Base-by-base conservation (phyloP, 2,888 invertebrate species). In the Pyrocoelia pectoralis region DNA sequence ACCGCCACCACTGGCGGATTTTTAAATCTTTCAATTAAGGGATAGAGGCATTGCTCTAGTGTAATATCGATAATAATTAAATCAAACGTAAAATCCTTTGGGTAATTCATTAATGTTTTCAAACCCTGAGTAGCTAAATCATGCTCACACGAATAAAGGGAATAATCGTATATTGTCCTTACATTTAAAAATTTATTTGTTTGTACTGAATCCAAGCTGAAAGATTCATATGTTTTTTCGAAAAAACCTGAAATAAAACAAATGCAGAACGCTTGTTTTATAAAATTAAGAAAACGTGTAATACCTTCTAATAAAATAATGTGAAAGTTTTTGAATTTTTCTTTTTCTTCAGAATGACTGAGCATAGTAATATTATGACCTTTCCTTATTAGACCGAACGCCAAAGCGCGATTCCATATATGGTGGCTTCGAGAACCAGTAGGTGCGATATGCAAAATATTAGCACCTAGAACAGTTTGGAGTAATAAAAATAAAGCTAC, bases 31-130 rank as follows among this genome's bases (percentile, higher is more conserved):
- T 71, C 68, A 1, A 71, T 67, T 14, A 73, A 43, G 1, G 71
- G 68, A 38, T 70, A 72, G 4, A 72, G 28, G 38, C 68, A 71
- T 38, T 69, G 68, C 12, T 67, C 70, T 0, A 59, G 41, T 5
- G 61, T 61, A 9, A 65, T 24, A 52, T 73, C 73, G 61, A 63
- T 72, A 1, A 73, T 55, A 28, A 73, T 71, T 19, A 73, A 49
- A 53, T 73, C 73, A 60, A 73, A 73, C 50, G 64, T 68, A 18
- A 24, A 55, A 56, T 70, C 54, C 54, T 66, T 61, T 0, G 73
- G 72, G 52, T 73, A 73, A 24, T 65, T 60, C 56, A 68, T 24
- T 6, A 73, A 61, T 1, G 56, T 56, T 46, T 65, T 28, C 3
- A 71, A 40, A 2, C 62, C 65, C 15, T 66, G 24, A 0, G 67